phyloP scores from a whole-genome alignment of 2,888 invertebrate genomes.

The Agrotis ipsilon region DNA sequence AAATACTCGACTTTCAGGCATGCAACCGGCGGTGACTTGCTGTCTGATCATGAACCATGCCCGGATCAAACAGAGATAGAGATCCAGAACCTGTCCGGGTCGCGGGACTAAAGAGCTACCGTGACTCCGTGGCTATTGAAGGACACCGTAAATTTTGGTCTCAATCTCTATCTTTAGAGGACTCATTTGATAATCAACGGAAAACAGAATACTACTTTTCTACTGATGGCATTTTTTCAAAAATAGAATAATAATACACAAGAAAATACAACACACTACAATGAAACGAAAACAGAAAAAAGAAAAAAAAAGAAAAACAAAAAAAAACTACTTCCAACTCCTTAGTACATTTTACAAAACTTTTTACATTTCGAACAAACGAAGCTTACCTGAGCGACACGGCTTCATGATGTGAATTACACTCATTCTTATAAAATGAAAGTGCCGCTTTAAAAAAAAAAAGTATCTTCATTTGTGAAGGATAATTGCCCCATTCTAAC shows the following conservation, averaged over 20 bases:
- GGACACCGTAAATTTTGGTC: too few species aligned
- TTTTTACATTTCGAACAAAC: conserved; percentile 29
- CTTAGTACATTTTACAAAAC: conserved; percentile 42
- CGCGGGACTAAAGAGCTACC: too few species aligned
- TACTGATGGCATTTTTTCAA: too few species aligned
- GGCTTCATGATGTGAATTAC: conserved; percentile 49
- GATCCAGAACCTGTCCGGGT: too few species aligned
- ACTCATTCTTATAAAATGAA: conserved; percentile 62
- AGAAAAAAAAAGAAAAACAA: background rate
- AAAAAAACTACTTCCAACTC: conserved; percentile 14
- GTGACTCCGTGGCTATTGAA: too few species aligned
- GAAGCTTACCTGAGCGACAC: conserved; percentile 50
- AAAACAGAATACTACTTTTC: too few species aligned
- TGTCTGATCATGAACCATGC: too few species aligned
- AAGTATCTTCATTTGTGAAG: conserved; percentile 70
- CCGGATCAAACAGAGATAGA: too few species aligned
- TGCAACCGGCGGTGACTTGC: too few species aligned
- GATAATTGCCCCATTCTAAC: conserved; percentile 71
- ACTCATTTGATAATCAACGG: too few species aligned
- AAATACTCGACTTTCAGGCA: too few species aligned
- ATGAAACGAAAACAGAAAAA: conserved; percentile 5
- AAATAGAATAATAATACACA: background rate
- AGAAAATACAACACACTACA: background rate
- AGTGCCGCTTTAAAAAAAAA: conserved; percentile 62
- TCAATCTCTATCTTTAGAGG: too few species aligned